A percentile compares a stretch with the other conserved stretches of the same genome.
Conservation (phyloP, 2,888 invertebrate genomes). For the Agrilus biguttatus region DNA sequence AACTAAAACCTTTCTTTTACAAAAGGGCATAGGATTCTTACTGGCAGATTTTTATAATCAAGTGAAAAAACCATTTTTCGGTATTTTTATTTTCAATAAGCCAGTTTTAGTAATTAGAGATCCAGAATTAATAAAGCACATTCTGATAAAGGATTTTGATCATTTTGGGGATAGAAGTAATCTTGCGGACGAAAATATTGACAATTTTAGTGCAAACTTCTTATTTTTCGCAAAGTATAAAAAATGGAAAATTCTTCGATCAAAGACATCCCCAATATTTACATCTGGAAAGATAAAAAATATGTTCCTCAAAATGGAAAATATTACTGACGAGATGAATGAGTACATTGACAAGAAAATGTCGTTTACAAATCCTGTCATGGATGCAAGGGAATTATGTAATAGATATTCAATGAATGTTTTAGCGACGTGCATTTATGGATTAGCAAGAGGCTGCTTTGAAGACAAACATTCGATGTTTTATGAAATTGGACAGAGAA, state of each 20-base stretch:
- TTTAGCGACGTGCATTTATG: slow-evolving; percentile 34
- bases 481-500: slow-evolving; percentile 22
- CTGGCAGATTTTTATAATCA: slow-evolving; percentile 18
- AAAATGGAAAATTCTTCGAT: slow-evolving; percentile 37
- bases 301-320: slow-evolving; percentile 34
- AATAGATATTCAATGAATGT: slow-evolving; percentile 33
- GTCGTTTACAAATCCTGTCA: slow-evolving; percentile 1
- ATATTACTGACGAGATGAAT: slow-evolving; percentile 16
- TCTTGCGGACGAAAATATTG: slow-evolving; percentile 25
- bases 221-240: slow-evolving; percentile 33
- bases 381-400: slow-evolving; percentile 22
- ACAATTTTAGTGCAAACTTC: slow-evolving; percentile 28
- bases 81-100: slow-evolving; percentile 34
- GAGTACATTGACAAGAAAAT: neutral
- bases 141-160: slow-evolving; percentile 20
- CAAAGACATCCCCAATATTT: slow-evolving; percentile 38
- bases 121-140: slow-evolving; percentile 32
- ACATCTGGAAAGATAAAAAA: slow-evolving; percentile 38
- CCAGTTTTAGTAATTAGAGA: slow-evolving; percentile 32
- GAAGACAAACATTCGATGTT: slow-evolving; percentile 25
- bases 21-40: slow-evolving; percentile 20
- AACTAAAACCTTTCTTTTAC: slow-evolving; percentile 21
- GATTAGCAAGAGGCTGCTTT: slow-evolving; percentile 29
- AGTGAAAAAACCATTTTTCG: slow-evolving; percentile 24
- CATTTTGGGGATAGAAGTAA: too few relatives aligned